Conservation (phyloP, 2,113 vertebrate species). For the Pithys albifrons region DNA sequence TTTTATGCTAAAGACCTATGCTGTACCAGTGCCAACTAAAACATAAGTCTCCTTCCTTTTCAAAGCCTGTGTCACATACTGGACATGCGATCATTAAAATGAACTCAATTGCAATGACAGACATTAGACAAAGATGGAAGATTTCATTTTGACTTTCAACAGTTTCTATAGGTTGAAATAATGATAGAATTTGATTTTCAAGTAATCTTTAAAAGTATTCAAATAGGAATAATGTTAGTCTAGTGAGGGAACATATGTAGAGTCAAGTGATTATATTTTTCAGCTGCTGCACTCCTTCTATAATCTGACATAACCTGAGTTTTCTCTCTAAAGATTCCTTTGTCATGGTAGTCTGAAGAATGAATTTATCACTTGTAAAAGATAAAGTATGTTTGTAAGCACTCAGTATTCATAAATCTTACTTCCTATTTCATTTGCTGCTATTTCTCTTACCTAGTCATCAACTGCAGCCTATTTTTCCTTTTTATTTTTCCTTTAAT, state of each 20-base stretch:
- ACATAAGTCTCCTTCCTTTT: background rate
- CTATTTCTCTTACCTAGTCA: background rate
- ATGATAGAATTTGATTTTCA: background rate
- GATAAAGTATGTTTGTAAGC: background rate
- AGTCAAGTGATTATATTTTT: background rate
- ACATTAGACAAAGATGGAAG: background rate
- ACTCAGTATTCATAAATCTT: background rate
- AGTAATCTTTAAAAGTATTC: background rate
- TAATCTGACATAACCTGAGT: background rate
- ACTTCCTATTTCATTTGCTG: background rate
- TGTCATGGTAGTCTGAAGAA: background rate
- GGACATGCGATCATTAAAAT: background rate
- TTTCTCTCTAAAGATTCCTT: background rate
- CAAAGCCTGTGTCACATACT: background rate
- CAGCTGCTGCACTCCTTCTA: background rate
- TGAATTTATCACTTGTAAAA: background rate
- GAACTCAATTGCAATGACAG: accelerated
- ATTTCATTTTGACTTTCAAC: background rate
- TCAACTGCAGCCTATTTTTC: background rate
- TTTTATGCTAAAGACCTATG: background rate
- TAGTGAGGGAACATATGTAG: background rate
- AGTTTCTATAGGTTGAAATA: background rate
- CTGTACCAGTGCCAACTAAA: background rate
- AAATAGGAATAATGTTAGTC: background rate
- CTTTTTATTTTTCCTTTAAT: accelerated